phyloP scores from a whole-genome alignment of 2,113 vertebrate genomes.

The Vireo altiloquus region DNA sequence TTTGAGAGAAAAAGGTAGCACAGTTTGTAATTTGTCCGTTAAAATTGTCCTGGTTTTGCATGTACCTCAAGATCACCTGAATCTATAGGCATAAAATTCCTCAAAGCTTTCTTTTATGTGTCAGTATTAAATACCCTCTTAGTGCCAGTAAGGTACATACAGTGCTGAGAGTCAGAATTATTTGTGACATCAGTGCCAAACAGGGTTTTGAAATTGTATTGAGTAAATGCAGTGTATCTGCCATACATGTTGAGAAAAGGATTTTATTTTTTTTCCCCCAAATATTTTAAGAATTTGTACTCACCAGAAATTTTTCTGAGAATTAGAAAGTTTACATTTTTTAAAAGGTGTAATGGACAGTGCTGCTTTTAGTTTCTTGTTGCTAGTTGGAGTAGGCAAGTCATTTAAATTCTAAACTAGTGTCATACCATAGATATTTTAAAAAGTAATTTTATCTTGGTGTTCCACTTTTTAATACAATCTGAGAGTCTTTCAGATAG shows the following conservation, averaged over 20 bases:
- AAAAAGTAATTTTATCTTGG: background rate
- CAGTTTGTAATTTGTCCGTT: background rate
- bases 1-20: background rate
- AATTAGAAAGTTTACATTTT: background rate
- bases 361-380: background rate
- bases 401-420: background rate
- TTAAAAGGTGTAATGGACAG: background rate
- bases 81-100: background rate
- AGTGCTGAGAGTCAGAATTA: background rate
- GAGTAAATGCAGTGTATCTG: background rate
- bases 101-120: background rate
- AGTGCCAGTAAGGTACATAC: fast-evolving
- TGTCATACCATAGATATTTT: background rate
- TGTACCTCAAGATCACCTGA: background rate
- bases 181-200: background rate
- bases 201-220: background rate
- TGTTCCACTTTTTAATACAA: background rate
- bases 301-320: background rate
- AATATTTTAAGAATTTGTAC: background rate
- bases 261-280: background rate
- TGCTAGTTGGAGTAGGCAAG: background rate
- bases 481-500: background rate
- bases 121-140: background rate
- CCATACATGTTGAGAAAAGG: background rate
- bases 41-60: background rate